A percentile compares a stretch with the other conserved stretches of the same genome.
These are phyloP conservation scores for Anguilla rostrata DNA, from an alignment of 2,113 vertebrate genomes.

Conservation along the genomic window DNA sequence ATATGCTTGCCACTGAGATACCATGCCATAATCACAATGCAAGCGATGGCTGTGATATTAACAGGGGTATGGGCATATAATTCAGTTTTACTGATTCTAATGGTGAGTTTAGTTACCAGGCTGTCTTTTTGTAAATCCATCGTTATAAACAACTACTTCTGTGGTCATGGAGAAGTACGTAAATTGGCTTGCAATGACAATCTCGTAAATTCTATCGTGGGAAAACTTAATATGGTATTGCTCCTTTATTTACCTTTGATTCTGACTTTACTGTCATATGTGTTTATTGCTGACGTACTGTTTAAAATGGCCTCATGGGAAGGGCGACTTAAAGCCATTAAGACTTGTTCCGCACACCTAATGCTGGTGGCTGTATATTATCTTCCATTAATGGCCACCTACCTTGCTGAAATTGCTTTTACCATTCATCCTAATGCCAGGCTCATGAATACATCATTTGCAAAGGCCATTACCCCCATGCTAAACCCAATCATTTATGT, in stretches of 20 bases:
- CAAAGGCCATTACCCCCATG: slow-evolving; percentile 37
- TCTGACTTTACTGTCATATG: slow-evolving; percentile 45
- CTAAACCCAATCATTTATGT: slow-evolving; percentile 50
- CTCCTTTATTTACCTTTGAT: slow-evolving; percentile 30
- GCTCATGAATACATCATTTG: slow-evolving; percentile 35
- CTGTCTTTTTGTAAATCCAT: slow-evolving; percentile 12
- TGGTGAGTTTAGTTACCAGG: not conserved
- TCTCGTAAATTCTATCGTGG: not conserved
- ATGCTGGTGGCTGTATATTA: slow-evolving; percentile 33
- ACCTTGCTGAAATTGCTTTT: not conserved
- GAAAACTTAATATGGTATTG: not conserved
- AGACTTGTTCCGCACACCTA: slow-evolving; percentile 40
- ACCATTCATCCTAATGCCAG: no score
- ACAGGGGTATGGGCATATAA: slow-evolving; percentile 1
- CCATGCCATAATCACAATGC: slow-evolving; percentile 11
- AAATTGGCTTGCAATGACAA: slow-evolving; percentile 1
- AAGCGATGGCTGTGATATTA: slow-evolving; percentile 8
- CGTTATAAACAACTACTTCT: not conserved
- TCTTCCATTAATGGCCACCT: slow-evolving; percentile 27
- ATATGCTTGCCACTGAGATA: slow-evolving; percentile 24
- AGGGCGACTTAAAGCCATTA: slow-evolving; percentile 40
- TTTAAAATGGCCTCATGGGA: slow-evolving; percentile 42
- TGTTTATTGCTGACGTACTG: slow-evolving; percentile 41
- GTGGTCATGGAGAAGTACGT: not conserved
- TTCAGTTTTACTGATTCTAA: not conserved